These are phyloP conservation scores for Sorex fumeus DNA, from an alignment of 2,113 vertebrate genomes.

Conservation along the genomic window DNA sequence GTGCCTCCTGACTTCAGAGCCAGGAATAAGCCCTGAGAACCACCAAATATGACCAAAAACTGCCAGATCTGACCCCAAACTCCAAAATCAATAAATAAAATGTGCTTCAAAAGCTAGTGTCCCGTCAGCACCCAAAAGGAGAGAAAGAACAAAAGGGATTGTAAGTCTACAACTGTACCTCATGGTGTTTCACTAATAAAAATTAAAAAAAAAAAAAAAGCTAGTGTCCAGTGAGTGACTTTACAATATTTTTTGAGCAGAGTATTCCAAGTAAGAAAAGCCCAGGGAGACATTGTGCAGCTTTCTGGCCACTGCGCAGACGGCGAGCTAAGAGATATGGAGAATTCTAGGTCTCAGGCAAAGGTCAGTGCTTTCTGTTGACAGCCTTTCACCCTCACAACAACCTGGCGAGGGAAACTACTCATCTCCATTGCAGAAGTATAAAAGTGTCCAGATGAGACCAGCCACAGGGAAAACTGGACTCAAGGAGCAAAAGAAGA, in stretches of 20 bases:
- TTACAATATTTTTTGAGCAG: conserved; percentile 22
- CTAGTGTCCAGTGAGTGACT: background rate
- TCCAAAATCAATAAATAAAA: too few species aligned
- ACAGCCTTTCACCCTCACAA: background rate
- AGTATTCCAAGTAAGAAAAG: conserved; percentile 20
- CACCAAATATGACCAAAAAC: too few species aligned
- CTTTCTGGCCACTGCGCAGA: background rate
- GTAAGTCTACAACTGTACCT: too few species aligned
- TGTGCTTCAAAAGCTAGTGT: too few species aligned
- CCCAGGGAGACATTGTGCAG: background rate
- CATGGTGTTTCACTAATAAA: too few species aligned
- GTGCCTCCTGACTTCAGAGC: too few species aligned
- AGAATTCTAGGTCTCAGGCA: background rate
- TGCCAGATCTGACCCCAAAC: too few species aligned
- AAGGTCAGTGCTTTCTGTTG: background rate
- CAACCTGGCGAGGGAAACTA: background rate
- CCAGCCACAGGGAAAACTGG: background rate
- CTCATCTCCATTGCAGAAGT: conserved; percentile 16
- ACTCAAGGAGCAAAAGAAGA: conserved; percentile 1
- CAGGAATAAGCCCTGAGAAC: too few species aligned
- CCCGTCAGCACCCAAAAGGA: too few species aligned
- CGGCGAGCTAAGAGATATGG: background rate
- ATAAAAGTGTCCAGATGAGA: background rate
- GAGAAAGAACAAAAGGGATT: too few species aligned
- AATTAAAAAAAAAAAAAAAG: background rate